Evolutionary conservation across 2,113 vertebrate genomes (phyloP), one percentile per base, ranked within the genome.

Genomic region (Seriola rivoliana): DNA sequence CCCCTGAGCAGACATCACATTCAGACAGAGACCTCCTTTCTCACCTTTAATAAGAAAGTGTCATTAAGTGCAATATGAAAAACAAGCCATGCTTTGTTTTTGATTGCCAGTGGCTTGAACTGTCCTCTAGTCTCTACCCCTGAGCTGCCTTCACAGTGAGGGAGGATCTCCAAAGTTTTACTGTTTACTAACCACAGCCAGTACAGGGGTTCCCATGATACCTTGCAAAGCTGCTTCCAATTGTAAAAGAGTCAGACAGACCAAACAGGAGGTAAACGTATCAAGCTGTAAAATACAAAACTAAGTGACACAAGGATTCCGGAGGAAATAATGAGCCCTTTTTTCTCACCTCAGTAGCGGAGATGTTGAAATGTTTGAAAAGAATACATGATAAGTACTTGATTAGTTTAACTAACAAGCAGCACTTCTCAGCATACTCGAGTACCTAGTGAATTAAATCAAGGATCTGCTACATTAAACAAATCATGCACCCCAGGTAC

Each of bases 1-100:
- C 86, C 87, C 88, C 82, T 69, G 86, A 92, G 93, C 76, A 70
- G 82, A 55, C 81, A 71, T 71, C 44, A 23, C 74, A n/a, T 79
- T 85, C 85, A 90, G 85, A 88, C 87, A 69, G 52, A 88, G 78
- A 90, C 92, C 90, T 91, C 87, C 75, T 64, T 46, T 57, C 88
- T 93, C 89, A 88, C 93, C 93, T 94, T 91, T 92, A 92, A 93
- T 93, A 93, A 92, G 78, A 92, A 85, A 86, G 42, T 86, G 90
- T 91, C 90, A 89, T 92, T 90, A 92, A 86, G 79, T 82, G 78
- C 14, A 42, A 75, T 86, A 77, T 87, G 67, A 84, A 89, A 89
- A 89, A 89, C 78, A 89, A 91, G 88, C 76, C 75, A 52, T 21
- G 50, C 70, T 86, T 79, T 81, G 77, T 85, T 83, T 90, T 81